These are phyloP conservation scores for Oreonectes daqikongensis DNA, from an alignment of 2,797 vertebrate genomes.

Conservation along the genomic window DNA sequence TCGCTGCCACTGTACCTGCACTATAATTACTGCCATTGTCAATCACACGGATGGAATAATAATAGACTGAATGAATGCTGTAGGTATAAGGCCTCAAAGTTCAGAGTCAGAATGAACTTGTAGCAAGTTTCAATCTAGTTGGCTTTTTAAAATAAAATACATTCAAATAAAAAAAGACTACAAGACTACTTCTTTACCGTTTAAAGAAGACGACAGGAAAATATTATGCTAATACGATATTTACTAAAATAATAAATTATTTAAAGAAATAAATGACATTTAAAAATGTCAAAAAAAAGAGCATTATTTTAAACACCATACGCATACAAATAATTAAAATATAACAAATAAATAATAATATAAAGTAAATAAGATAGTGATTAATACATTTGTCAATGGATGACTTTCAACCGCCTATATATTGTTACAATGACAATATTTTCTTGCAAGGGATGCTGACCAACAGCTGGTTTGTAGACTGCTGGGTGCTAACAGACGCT, in stretches of 20 bases:
- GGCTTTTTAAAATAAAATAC: no score
- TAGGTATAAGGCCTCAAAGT: slow-evolving; percentile 33
- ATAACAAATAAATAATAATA: no score
- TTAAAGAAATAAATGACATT: background rate
- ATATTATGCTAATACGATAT: background rate
- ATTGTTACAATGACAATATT: background rate
- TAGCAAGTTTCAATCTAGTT: no score
- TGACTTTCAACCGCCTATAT: no score
- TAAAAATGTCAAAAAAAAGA: background rate
- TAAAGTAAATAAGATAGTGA: no score
- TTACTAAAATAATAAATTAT: background rate
- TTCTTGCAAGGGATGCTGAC: slow-evolving; percentile 7
- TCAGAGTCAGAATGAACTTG: slow-evolving; percentile 33
- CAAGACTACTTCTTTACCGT: no score
- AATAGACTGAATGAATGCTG: slow-evolving; percentile 13
- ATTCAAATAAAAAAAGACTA: no score
- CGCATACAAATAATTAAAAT: no score
- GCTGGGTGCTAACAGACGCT: slow-evolving; percentile 10
- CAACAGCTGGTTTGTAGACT: slow-evolving; percentile 35
- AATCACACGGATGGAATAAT: slow-evolving; percentile 46
- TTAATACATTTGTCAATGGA: no score
- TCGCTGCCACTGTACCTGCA: slow-evolving; percentile 30
- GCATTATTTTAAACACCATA: background rate
- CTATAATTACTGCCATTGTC: slow-evolving; percentile 43
- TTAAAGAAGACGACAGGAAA: no score